phyloP scores from a whole-genome alignment of 1,140 invertebrate species.

The Lerema accius region DNA sequence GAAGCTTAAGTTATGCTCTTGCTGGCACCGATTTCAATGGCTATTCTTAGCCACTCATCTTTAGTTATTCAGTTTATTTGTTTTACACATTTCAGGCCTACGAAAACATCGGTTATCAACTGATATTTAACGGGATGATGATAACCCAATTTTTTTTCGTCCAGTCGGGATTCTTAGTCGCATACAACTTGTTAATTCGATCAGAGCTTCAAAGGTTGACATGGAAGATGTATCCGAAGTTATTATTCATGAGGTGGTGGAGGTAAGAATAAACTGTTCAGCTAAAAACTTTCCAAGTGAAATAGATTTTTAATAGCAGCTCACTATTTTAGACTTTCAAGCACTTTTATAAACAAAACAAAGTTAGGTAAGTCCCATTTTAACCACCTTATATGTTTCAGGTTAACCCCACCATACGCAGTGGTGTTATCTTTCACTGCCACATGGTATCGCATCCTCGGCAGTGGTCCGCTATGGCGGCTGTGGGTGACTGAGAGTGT shows the following conservation, averaged over 20 bases:
- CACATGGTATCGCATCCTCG: conserved; percentile 42
- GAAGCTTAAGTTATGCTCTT: too few species aligned
- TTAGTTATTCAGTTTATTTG: too few species aligned
- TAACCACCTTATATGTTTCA: background rate
- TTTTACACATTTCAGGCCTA: background rate
- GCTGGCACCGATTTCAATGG: too few species aligned
- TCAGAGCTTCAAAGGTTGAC: background rate
- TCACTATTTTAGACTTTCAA: too few species aligned
- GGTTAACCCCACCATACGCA: conserved; percentile 32
- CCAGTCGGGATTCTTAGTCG: background rate
- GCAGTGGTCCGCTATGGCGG: conserved; percentile 41
- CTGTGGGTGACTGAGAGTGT: conserved; percentile 40
- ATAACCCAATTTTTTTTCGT: background rate
- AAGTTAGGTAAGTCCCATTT: too few species aligned
- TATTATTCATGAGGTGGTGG: conserved; percentile 26
- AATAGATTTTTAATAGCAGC: too few species aligned
- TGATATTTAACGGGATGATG: background rate
- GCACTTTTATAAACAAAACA: background rate
- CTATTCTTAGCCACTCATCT: too few species aligned
- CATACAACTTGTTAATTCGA: background rate
- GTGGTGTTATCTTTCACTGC: conserved; percentile 39
- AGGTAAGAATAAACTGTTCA: too few species aligned
- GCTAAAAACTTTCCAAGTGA: too few species aligned
- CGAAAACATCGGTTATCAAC: background rate
- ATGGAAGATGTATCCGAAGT: conserved; percentile 1